Evolutionary conservation across 2,888 invertebrate genomes (phyloP), one percentile per base, ranked within the genome.

Genomic region (Drosophila buzzatii): DNA sequence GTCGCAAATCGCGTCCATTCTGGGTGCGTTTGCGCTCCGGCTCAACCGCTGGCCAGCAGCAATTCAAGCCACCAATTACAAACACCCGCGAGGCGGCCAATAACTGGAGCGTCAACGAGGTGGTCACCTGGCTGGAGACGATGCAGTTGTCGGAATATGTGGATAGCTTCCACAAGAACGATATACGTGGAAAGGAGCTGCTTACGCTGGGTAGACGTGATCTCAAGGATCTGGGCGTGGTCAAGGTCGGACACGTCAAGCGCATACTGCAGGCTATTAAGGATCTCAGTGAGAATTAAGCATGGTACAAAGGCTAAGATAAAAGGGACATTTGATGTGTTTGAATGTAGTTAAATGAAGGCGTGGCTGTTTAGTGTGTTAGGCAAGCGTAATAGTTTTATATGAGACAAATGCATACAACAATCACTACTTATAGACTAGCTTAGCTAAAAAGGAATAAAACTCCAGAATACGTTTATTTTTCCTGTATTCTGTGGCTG

Each of bases 241-340:
- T 96, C 12, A 99, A 99, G 94, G 97, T 99, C 58, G 99, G 99
- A 0, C 99, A 99, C 92, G 96, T 99, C 37, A 99, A 99, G 94
- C 95, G 99, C 90, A 97, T 99, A 81, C 95, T 98, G 77, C 97
- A 98, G 92, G 98, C 97, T 27, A 97, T 98, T 74, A 97, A 97
- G 93, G 98, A 98, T 92, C 94, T 97, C 49, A 90, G 90, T 52
- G 92, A 92, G 66, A 92, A 91, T 73, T 93, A 91, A 89, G 67
- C 51, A 61, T 68, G 56, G 74, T 81, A 44, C 18, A 52, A 31
- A 31, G 7, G 27, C 14, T 31, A 62, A 45, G 49, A 27, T 75
- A 63, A 79, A 63, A 70, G 70, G 73, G 73, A 70, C 70, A 66
- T 53, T 68, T 53, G 44, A 57, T 63, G 53, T 53, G 39, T 59